Percentiles rank a stretch among this genome's conserved stretches.
These are phyloP conservation scores for Zoanthus gigantus DNA, from an alignment of 92 coral and sea anemone species.

Conservation along the genomic window DNA sequence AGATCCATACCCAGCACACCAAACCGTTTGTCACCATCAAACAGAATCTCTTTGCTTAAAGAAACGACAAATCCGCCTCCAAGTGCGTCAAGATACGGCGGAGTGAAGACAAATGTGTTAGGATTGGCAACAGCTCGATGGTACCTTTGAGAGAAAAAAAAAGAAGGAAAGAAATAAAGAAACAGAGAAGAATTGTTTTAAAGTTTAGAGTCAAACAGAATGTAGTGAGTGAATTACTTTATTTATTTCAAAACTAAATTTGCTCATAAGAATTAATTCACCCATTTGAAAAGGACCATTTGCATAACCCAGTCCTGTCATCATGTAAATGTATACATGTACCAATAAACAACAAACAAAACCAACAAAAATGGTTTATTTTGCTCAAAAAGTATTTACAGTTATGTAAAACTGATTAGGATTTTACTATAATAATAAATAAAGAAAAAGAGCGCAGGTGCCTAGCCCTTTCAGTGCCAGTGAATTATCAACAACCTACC, in stretches of 20 bases:
- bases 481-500: no score
- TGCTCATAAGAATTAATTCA: background rate
- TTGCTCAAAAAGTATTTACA: no score
- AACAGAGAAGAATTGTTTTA: background rate
- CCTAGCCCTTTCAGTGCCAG: no score
- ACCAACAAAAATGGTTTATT: no score
- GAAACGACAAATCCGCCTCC: conserved; percentile 37
- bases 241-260: background rate
- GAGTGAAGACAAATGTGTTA: conserved; percentile 10
- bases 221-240: background rate
- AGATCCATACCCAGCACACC: conserved; percentile 34
- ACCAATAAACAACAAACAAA: no score
- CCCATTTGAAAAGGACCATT: background rate
- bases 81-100: conserved; percentile 14
- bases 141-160: conserved; percentile 4
- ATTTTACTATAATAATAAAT: no score
- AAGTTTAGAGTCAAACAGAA: background rate
- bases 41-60: conserved; percentile 28
- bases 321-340: no score
- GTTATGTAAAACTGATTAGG: no score
- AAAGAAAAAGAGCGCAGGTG: no score
- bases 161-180: background rate
- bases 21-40: conserved; percentile 9
- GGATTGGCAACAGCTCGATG: conserved; percentile 42
- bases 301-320: no score